Base-by-base conservation (phyloP, 2,113 vertebrate species). In the Siniperca chuatsi region DNA sequence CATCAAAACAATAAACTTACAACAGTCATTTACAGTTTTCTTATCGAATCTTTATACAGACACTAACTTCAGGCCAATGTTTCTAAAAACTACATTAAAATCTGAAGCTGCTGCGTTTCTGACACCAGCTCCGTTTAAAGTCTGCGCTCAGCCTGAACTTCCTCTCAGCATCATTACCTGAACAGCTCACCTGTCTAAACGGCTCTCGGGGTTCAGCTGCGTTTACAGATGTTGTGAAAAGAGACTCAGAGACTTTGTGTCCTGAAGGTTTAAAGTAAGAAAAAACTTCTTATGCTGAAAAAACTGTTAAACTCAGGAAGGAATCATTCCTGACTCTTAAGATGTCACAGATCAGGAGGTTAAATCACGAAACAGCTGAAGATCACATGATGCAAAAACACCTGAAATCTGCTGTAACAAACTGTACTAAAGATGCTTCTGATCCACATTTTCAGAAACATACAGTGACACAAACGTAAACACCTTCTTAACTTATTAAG, bases 1-100 rank as follows among this genome's bases (percentile, higher is more conserved):
- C 44, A 88, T 64, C 88, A 85, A 78, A 84, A 66, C 77, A 87
- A 90, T 79, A 91, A 90, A 85, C 75, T 90, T 84, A 91, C 83
- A 90, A 79, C 84, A 85, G 86, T 85, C 64, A 73, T 92, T 82
- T 84, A 89, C 89, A 93, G 78, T 75, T 83, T 60, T 84, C 29
- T 82, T 46, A 89, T 80, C 79, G 85, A 76, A 92, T 89, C 85
- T 95, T 92, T 93, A 86, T 94, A 95, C 92, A 92, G 23, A 91
- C 82, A 86, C 86, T n/a, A 65, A 66, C 21, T 77, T 82, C 52
- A 67, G 60, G 48, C 29, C 20, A 86, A 83, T 69, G 68, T 86
- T 73, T 69, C 74, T 81, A 37, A 23, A 66, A 72, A 54, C 35
- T 42, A 74, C 35, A 44, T 57, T 52, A 23, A 73, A 35, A 37